Percentiles rank a stretch among this genome's conserved stretches.
phyloP scores from a whole-genome alignment of 1,140 invertebrate species.

The Solenopsis fugax region DNA sequence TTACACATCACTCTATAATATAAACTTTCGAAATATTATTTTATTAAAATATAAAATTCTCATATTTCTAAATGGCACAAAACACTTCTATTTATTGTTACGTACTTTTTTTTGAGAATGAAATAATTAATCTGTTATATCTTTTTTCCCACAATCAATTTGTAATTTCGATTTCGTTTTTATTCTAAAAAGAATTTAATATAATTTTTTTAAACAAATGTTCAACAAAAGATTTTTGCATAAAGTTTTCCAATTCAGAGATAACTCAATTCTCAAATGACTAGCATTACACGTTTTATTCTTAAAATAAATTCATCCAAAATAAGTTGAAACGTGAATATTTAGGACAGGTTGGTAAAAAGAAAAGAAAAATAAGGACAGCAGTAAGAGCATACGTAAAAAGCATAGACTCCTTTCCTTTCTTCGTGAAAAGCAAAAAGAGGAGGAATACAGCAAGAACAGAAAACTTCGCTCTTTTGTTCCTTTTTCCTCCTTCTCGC shows the following conservation, averaged over 20 bases:
- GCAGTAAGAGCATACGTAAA: not conserved
- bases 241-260: not conserved
- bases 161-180: no score
- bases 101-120: no score
- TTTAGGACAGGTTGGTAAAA: not conserved
- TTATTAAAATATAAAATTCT: not conserved
- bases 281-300: not conserved
- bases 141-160: no score
- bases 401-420: constrained; percentile 17
- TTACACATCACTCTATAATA: not conserved
- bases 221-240: not conserved
- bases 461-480: constrained; percentile 37
- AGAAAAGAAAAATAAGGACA: not conserved
- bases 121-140: not conserved
- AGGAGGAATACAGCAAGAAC: constrained; percentile 18
- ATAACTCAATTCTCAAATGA: not conserved
- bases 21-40: not conserved
- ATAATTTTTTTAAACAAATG: not conserved
- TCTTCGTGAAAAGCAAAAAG: not conserved
- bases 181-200: not conserved
- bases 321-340: constrained; percentile 15
- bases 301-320: not conserved
- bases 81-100: no score
- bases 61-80: no score
- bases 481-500: not conserved